Percentiles rank a stretch among this genome's conserved stretches.
Evolutionary conservation across 2,888 invertebrate species (phyloP).

Genomic region (Lissocephala sabroskyi): DNA sequence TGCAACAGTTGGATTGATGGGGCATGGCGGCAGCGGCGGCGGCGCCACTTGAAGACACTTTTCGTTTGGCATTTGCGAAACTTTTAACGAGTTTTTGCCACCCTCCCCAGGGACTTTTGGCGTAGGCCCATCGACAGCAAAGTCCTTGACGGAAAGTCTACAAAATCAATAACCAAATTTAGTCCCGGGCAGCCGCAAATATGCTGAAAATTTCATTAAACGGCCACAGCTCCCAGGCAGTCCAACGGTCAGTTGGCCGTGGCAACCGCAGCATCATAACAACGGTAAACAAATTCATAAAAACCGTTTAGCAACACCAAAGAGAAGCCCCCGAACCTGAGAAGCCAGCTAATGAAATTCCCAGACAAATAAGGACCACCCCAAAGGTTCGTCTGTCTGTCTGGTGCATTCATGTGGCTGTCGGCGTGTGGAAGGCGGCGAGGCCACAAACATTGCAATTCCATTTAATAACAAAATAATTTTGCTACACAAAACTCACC

Average conservation of each 20-base stretch:
- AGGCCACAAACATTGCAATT: conserved; percentile 60
- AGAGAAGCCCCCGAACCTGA: conserved; percentile 24
- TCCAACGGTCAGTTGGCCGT: conserved; percentile 28
- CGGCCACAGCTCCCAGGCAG: conserved; percentile 17
- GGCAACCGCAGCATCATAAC: conserved; percentile 39
- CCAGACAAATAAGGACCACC: conserved; percentile 32
- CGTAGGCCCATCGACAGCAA: background rate
- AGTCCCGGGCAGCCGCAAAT: conserved; percentile 22
- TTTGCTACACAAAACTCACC: conserved; percentile 22
- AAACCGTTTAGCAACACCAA: conserved; percentile 50
- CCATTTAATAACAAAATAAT: conserved; percentile 62
- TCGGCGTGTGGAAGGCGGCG: conserved; percentile 25
- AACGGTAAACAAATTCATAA: conserved; percentile 40
- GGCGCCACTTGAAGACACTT: conserved; percentile 1
- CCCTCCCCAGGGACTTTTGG: background rate
- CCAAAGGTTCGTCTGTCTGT: background rate
- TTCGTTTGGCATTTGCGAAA: conserved; percentile 25
- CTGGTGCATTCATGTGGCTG: background rate
- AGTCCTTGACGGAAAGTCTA: no score
- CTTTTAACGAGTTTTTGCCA: conserved; percentile 49
- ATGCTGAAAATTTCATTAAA: conserved; percentile 55
- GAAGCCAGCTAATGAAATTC: conserved; percentile 43
- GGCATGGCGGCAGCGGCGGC: conserved; percentile 17
- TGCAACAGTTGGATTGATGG: conserved; percentile 46
- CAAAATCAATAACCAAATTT: no score